A percentile compares a stretch with the other conserved stretches of the same genome.
These are phyloP conservation scores for Tetranychus urticae DNA, from an alignment of 1,140 invertebrate genomes.

Conservation along the genomic window DNA sequence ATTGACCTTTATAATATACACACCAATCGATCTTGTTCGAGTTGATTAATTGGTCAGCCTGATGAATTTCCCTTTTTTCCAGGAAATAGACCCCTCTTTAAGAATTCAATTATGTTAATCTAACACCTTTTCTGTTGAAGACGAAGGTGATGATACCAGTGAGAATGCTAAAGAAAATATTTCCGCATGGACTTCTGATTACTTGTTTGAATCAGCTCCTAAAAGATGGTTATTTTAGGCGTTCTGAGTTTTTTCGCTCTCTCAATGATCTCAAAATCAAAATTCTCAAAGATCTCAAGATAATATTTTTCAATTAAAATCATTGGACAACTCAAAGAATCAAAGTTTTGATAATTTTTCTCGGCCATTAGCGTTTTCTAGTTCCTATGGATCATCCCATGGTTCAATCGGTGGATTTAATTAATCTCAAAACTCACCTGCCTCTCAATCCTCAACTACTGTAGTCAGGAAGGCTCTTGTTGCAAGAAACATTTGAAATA, in stretches of 20 bases:
- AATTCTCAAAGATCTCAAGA: too few species aligned
- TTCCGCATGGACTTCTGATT: not conserved
- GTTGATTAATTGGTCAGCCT: not conserved
- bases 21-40: too few species aligned
- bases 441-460: not conserved
- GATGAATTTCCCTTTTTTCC: not conserved
- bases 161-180: not conserved
- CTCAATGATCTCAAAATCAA: too few species aligned
- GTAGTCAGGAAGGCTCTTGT: not conserved
- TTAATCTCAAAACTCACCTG: not conserved
- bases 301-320: not conserved
- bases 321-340: not conserved
- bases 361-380: not conserved
- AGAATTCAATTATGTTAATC: too few species aligned
- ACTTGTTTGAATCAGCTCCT: not conserved
- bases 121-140: not conserved
- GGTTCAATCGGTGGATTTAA: too few species aligned
- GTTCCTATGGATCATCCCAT: not conserved
- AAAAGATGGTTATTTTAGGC: not conserved
- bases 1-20: too few species aligned
- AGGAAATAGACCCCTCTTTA: too few species aligned
- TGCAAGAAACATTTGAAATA: not conserved
- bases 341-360: not conserved
- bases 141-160: not conserved
- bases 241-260: not conserved